A percentile compares a stretch with the other conserved stretches of the same genome.
These are phyloP conservation scores for Andrena camellia DNA, from an alignment of 2,888 invertebrate genomes.

Conservation along the genomic window DNA sequence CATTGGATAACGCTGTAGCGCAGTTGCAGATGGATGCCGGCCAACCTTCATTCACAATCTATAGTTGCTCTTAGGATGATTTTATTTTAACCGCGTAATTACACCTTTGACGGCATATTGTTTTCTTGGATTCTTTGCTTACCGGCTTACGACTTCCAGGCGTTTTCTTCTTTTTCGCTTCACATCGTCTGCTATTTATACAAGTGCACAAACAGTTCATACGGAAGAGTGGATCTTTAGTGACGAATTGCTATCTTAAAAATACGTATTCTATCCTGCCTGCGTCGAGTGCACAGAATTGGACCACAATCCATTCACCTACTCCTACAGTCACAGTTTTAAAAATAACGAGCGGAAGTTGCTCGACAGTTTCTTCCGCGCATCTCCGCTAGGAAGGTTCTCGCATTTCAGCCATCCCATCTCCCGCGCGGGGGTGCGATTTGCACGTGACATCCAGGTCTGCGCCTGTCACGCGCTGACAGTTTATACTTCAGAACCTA, in stretches of 20 bases:
- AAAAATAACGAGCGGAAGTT: neutral
- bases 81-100: neutral
- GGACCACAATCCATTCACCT: neutral
- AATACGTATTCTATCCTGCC: too few relatives aligned
- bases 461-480: constrained; percentile 45
- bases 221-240: too few relatives aligned
- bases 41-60: neutral
- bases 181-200: too few relatives aligned
- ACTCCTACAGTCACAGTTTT: neutral
- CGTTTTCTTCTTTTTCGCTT: too few relatives aligned
- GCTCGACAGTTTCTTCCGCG: constrained; percentile 27
- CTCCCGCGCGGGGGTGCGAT: constrained; percentile 25
- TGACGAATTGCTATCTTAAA: too few relatives aligned
- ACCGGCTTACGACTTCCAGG: too few relatives aligned
- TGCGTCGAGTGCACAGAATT: too few relatives aligned
- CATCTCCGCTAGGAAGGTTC: constrained; percentile 12
- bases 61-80: neutral
- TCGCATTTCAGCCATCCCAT: constrained; percentile 11
- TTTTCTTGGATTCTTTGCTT: neutral
- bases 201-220: too few relatives aligned
- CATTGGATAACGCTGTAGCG: neutral
- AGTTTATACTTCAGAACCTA: constrained; percentile 58
- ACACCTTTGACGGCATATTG: neutral
- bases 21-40: neutral
- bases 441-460: constrained; percentile 21